Conservation (phyloP, 1,140 invertebrate species). For the Drosophila santomea region DNA sequence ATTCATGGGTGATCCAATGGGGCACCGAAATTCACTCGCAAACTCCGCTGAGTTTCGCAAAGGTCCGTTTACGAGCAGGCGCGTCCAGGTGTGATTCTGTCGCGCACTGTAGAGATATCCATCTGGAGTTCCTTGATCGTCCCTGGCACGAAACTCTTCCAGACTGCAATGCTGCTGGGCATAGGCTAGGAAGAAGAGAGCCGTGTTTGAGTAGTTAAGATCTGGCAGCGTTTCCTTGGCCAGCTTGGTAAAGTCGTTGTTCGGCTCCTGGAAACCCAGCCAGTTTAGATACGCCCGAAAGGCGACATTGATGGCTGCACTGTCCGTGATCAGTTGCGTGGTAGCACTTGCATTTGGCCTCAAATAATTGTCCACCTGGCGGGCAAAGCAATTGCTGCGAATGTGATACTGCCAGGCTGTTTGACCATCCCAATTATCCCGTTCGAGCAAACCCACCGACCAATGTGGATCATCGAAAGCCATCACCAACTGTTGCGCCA, state of each 20-base stretch:
- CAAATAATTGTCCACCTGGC: conserved; percentile 90
- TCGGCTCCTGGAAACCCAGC: conserved; percentile 63
- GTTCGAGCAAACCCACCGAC: conserved; percentile 89
- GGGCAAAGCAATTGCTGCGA: conserved; percentile 94
- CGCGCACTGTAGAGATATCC: conserved; percentile 72
- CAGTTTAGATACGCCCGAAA: conserved; percentile 86
- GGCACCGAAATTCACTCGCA: conserved; percentile 65
- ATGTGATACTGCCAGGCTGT: conserved; percentile 95
- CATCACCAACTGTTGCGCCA: conserved; percentile 96
- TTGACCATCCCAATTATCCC: conserved; percentile 95
- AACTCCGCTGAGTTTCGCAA: conserved; percentile 67
- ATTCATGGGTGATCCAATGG: conserved; percentile 71
- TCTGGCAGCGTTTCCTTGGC: conserved; percentile 68
- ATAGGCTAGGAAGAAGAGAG: conserved; percentile 91
- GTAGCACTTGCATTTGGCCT: conserved; percentile 87
- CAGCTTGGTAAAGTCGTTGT: conserved; percentile 60
- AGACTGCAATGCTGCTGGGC: conserved; percentile 86
- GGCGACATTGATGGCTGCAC: conserved; percentile 87
- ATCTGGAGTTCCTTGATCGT: conserved; percentile 15
- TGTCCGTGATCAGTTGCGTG: conserved; percentile 89
- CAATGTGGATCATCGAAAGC: conserved; percentile 99
- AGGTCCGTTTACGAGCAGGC: conserved; percentile 64
- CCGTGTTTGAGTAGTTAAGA: conserved; percentile 83
- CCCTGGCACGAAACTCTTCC: not conserved
- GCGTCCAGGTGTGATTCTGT: conserved; percentile 59